A percentile compares a stretch with the other conserved stretches of the same genome.
Conservation (phyloP, 2,888 invertebrate genomes). For the Agonum fuliginosum region DNA sequence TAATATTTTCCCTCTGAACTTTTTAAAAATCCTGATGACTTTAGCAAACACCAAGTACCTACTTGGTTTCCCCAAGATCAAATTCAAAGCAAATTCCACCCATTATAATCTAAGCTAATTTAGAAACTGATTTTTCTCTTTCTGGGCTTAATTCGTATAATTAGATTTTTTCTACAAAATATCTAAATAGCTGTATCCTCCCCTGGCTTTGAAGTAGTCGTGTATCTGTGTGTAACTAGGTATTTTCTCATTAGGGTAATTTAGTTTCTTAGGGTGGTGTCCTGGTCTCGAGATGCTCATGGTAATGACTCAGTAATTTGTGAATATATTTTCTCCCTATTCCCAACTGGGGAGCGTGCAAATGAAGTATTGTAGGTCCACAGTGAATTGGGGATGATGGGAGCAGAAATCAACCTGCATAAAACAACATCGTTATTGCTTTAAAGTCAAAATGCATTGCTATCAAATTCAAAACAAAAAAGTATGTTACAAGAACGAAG, state of each 20-base stretch:
- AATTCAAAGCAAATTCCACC: neutral
- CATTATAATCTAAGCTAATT: neutral
- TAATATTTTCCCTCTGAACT: no score
- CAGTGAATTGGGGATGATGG: slow-evolving; percentile 69
- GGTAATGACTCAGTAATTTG: slow-evolving; percentile 67
- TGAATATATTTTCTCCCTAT: slow-evolving; percentile 67
- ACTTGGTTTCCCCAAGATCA: no score
- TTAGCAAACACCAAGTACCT: no score
- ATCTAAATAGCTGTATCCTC: neutral
- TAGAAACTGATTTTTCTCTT: neutral
- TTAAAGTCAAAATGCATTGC: slow-evolving; percentile 65
- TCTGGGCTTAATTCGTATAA: neutral
- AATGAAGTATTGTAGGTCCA: slow-evolving; percentile 72
- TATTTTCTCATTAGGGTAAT: slow-evolving; percentile 66
- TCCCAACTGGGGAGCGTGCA: slow-evolving; percentile 68
- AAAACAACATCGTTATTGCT: slow-evolving; percentile 65
- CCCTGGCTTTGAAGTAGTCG: slow-evolving; percentile 67
- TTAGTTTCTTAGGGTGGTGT: slow-evolving; percentile 66
- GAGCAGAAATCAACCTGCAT: slow-evolving; percentile 72
- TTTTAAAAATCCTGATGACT: no score
- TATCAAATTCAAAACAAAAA: neutral
- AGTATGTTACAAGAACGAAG: no score
- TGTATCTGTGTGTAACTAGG: slow-evolving; percentile 68
- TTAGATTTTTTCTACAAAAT: slow-evolving; percentile 1
- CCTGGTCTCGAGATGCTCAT: slow-evolving; percentile 66